Conservation (phyloP, 2,113 vertebrate species). For the Dendropsophus ebraccatus region DNA sequence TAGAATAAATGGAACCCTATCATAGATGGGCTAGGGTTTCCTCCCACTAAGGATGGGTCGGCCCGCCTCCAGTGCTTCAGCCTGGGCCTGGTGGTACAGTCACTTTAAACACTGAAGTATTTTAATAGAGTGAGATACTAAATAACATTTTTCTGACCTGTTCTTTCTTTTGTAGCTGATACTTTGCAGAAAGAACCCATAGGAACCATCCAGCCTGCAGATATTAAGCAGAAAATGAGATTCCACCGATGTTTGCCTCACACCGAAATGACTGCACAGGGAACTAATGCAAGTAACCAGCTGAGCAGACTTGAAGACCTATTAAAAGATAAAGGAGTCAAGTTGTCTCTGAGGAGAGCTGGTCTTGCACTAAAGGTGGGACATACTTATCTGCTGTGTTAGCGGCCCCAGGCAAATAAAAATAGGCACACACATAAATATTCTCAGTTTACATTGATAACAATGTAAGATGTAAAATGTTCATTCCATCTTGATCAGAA, state of each 20-base stretch:
- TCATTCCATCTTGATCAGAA: no score
- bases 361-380: conserved; percentile 65
- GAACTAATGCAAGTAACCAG: conserved; percentile 48
- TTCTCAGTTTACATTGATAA: no score
- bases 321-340: conserved; percentile 66
- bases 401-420: no score
- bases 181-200: background rate
- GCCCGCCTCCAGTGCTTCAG: no score
- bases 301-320: conserved; percentile 63
- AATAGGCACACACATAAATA: no score
- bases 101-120: background rate
- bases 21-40: no score
- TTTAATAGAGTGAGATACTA: background rate
- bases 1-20: no score
- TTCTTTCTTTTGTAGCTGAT: background rate
- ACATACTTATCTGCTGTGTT: background rate
- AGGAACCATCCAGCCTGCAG: background rate
- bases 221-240: conserved; percentile 1
- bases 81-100: no score
- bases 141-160: background rate
- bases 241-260: conserved; percentile 43
- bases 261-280: conserved; percentile 39
- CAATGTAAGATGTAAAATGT: no score
- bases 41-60: no score
- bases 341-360: conserved; percentile 63